phyloP scores from a whole-genome alignment of 2,113 vertebrate species.

The Naja naja region DNA sequence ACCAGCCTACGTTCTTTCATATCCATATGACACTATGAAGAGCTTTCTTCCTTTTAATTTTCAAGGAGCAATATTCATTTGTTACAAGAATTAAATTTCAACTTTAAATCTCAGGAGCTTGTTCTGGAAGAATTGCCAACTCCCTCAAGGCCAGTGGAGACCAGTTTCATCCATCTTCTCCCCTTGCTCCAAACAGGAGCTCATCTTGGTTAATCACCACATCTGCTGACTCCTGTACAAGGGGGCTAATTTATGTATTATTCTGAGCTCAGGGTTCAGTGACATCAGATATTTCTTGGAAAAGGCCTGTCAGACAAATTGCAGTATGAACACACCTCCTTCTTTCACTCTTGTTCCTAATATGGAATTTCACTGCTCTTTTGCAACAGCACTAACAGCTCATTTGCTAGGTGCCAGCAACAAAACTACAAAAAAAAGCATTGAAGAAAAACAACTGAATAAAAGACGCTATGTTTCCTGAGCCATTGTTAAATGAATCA shows the following conservation, averaged over 20 bases:
- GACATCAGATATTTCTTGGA: constrained; percentile 28
- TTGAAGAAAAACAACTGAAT: neutral
- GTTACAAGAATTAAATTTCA: neutral
- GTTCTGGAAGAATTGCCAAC: neutral
- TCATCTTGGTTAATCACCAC: constrained; percentile 16
- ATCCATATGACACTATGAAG: neutral
- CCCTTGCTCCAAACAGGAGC: neutral
- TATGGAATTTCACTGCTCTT: neutral
- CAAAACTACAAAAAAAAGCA: neutral
- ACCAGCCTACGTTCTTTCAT: neutral
- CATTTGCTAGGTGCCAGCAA: neutral
- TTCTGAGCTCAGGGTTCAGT: constrained; percentile 8
- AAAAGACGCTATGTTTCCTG: neutral
- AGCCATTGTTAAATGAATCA: neutral
- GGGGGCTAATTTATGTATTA: constrained; percentile 20
- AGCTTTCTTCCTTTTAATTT: neutral
- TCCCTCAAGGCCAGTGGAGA: neutral
- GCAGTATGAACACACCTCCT: neutral
- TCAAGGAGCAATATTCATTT: neutral
- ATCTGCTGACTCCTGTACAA: neutral
- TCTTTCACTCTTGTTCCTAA: constrained; percentile 4
- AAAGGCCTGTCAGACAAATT: constrained; percentile 23
- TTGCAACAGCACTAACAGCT: neutral
- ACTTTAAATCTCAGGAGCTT: neutral
- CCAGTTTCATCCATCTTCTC: neutral